A percentile compares a stretch with the other conserved stretches of the same genome.
These are phyloP conservation scores for Halcyon chelicuti DNA, from an alignment of 2,797 vertebrate genomes.

Conservation along the genomic window DNA sequence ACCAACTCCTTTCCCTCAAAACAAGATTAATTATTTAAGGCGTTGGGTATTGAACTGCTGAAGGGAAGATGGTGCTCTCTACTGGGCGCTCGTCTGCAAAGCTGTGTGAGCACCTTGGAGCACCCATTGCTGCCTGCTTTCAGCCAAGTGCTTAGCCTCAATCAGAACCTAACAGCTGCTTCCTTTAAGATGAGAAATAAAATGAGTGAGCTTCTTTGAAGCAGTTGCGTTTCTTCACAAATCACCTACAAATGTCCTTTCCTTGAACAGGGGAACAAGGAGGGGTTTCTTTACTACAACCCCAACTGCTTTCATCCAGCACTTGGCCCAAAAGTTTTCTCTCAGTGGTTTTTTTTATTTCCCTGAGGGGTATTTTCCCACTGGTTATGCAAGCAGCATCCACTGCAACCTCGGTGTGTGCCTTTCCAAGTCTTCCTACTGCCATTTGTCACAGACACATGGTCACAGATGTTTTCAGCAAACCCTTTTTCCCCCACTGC, in stretches of 20 bases:
- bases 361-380: not conserved
- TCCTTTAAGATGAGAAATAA: not conserved
- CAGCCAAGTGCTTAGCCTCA: not conserved
- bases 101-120: not conserved
- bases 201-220: not conserved
- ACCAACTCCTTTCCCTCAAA: not conserved
- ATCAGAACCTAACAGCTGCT: not conserved
- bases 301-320: not conserved
- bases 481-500: not conserved
- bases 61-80: not conserved
- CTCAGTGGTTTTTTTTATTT: not conserved
- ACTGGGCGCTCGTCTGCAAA: rapidly evolving
- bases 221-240: not conserved
- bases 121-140: rapidly evolving
- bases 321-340: not conserved
- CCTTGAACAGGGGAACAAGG: not conserved
- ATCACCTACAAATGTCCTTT: not conserved
- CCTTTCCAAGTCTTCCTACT: not conserved
- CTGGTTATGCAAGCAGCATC: not conserved
- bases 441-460: not conserved
- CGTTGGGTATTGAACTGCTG: not conserved
- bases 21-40: not conserved
- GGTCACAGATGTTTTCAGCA: not conserved
- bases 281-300: not conserved
- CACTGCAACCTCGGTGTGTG: not conserved